Percentiles rank a stretch among this genome's conserved stretches.
These are phyloP conservation scores for Machimus atricapillus DNA, from an alignment of 2,888 invertebrate genomes.

Conservation along the genomic window DNA sequence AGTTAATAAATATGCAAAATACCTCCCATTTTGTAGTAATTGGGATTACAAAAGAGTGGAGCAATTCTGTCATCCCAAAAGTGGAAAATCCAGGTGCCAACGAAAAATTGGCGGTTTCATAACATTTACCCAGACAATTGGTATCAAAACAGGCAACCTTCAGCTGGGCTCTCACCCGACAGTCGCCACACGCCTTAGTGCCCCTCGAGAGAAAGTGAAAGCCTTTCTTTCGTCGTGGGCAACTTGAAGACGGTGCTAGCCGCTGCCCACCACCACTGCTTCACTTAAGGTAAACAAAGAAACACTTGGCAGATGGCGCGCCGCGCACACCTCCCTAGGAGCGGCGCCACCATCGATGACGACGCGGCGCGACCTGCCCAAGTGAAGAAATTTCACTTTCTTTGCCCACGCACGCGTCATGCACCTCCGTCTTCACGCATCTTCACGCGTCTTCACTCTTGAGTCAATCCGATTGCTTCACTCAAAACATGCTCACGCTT, in stretches of 20 bases:
- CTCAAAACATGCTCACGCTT: slow-evolving; percentile 15
- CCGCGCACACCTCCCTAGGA: neutral
- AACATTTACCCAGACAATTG: neutral
- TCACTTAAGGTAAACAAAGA: neutral
- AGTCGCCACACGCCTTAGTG: neutral
- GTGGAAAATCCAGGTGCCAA: slow-evolving; percentile 8
- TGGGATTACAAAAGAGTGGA: slow-evolving; percentile 16
- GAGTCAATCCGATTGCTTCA: neutral
- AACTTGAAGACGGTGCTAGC: neutral
- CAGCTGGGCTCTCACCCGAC: neutral
- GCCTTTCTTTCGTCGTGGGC: slow-evolving; percentile 42
- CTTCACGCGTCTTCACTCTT: neutral
- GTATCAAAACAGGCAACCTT: slow-evolving; percentile 11
- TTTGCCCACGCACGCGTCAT: neutral
- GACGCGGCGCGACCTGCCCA: neutral
- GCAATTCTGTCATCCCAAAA: slow-evolving; percentile 11
- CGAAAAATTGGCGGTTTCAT: slow-evolving; percentile 16
- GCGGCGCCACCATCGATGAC: neutral
- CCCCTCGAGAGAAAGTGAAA: slow-evolving; percentile 40
- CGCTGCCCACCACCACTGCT: neutral
- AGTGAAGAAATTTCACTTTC: slow-evolving; percentile 19
- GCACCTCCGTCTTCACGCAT: neutral
- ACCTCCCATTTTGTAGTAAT: neutral
- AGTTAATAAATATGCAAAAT: neutral
- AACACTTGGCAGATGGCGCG: neutral